Evolutionary conservation across 2,888 invertebrate genomes (phyloP).

Genomic region (Drosophila robusta): DNA sequence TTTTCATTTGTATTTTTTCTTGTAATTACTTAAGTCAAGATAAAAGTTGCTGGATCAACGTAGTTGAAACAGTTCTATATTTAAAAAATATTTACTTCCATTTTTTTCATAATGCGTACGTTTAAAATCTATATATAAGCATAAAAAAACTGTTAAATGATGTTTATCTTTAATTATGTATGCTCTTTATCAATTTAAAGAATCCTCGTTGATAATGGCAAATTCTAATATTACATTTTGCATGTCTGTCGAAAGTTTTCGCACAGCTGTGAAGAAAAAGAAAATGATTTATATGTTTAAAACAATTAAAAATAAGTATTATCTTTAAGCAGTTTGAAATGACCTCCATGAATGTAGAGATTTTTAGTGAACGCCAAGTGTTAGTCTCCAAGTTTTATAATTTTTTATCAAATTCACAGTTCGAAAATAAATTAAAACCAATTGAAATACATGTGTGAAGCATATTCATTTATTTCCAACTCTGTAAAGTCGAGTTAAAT

Average conservation of each 20-base stretch:
- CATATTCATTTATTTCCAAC: slow-evolving; percentile 36
- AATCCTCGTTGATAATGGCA: slow-evolving; percentile 1
- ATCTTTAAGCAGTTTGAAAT: not conserved
- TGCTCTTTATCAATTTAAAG: slow-evolving; percentile 1
- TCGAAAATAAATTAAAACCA: slow-evolving; percentile 19
- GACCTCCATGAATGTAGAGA: slow-evolving; percentile 11
- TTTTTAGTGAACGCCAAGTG: slow-evolving; percentile 11
- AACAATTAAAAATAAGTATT: not conserved
- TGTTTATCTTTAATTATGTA: not conserved
- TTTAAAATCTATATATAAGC: not conserved
- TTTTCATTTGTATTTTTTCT: slow-evolving; percentile 1
- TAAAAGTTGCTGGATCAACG: slow-evolving; percentile 27
- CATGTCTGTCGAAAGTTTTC: slow-evolving; percentile 7
- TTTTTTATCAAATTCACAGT: slow-evolving; percentile 4
- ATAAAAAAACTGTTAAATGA: not conserved
- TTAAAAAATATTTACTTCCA: not conserved
- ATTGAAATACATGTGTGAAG: slow-evolving; percentile 27
- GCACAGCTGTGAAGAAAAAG: slow-evolving; percentile 34
- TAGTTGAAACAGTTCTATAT: not conserved
- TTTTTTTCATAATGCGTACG: slow-evolving; percentile 15
- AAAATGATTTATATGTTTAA: slow-evolving; percentile 6
- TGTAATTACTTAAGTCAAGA: slow-evolving; percentile 19
- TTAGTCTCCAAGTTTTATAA: slow-evolving; percentile 2
- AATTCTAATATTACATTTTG: slow-evolving; percentile 3
- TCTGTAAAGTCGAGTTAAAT: slow-evolving; percentile 30